Conservation (phyloP, 2,113 vertebrate species). For the Lepus americanus region DNA sequence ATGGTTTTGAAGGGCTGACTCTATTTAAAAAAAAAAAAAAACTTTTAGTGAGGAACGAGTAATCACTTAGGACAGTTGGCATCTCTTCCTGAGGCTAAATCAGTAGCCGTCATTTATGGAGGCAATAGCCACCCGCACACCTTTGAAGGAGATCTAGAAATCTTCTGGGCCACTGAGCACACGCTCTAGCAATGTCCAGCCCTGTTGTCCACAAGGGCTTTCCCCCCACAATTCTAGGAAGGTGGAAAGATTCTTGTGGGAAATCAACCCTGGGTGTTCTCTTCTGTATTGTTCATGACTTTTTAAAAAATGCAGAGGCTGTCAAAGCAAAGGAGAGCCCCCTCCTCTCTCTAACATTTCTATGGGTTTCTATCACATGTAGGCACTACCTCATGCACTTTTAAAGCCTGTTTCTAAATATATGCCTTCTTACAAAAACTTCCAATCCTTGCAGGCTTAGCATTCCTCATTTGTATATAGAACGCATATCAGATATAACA, state of each 20-base stretch:
- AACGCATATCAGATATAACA: background rate
- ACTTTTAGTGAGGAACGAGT: background rate
- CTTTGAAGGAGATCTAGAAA: background rate
- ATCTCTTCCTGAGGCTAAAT: background rate
- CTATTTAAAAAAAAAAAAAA: background rate
- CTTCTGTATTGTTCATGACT: background rate
- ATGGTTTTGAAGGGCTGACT: too few relatives aligned
- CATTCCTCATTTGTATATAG: background rate
- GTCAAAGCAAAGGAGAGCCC: background rate
- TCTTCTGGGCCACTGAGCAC: background rate
- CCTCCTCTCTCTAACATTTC: background rate
- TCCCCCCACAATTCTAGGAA: background rate
- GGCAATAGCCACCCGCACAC: background rate
- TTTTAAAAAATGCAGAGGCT: background rate
- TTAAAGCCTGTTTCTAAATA: background rate
- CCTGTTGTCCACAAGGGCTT: too few relatives aligned
- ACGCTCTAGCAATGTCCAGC: background rate
- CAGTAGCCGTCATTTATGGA: background rate
- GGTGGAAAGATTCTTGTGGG: background rate
- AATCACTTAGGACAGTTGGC: background rate
- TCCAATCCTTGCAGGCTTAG: background rate
- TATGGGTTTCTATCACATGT: background rate
- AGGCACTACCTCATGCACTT: background rate
- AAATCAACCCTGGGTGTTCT: background rate
- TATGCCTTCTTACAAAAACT: background rate